These are phyloP conservation scores for Actinia tenebrosa DNA, from an alignment of 64 coral and sea anemone genomes.

Conservation along the genomic window DNA sequence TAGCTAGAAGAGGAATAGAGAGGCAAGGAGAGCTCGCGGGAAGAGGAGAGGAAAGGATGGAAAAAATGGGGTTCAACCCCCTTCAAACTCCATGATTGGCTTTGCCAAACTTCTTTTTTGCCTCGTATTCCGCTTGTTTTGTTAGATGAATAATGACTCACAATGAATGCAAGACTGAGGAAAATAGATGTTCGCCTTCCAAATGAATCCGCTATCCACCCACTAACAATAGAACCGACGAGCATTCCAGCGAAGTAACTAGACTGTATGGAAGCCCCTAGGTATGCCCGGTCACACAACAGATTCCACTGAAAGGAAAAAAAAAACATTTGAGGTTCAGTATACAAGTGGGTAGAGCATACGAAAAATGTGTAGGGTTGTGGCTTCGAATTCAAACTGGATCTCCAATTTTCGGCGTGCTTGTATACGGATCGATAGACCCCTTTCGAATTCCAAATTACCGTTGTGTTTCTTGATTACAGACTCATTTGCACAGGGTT, in stretches of 20 bases:
- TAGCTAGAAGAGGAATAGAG: no score
- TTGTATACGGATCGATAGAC: no score
- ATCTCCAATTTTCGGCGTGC: no score
- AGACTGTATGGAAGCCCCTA: slow-evolving; percentile 15
- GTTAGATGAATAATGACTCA: not conserved
- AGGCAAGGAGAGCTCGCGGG: no score
- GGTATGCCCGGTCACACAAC: slow-evolving; percentile 9
- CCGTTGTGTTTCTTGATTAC: no score
- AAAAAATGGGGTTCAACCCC: no score
- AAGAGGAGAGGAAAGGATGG: not conserved
- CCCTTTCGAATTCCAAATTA: no score
- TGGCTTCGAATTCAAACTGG: no score
- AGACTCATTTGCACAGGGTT: no score
- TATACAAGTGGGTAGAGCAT: not conserved
- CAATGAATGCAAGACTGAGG: not conserved
- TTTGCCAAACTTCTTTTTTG: no score
- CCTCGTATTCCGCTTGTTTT: not conserved
- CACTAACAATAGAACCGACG: not conserved
- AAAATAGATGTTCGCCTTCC: not conserved
- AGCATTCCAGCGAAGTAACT: slow-evolving; percentile 23
- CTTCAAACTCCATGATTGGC: no score
- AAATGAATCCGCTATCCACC: slow-evolving; percentile 7
- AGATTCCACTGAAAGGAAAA: slow-evolving; percentile 22
- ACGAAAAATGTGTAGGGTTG: not conserved
- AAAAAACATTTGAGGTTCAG: not conserved